Conservation (phyloP, 2,113 vertebrate genomes). For the Bubo blakistoni region DNA sequence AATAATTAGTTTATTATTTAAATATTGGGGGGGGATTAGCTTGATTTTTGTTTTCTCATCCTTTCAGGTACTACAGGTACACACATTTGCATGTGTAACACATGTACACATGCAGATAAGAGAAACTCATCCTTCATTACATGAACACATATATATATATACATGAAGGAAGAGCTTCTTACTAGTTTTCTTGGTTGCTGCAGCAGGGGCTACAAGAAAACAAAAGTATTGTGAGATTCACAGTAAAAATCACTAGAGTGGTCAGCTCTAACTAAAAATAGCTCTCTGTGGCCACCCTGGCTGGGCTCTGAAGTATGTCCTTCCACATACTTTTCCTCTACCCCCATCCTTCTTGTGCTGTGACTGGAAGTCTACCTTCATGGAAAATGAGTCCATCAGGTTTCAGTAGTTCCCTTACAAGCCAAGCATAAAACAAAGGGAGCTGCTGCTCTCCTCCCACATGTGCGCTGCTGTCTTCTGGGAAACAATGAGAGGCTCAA, state of each 20-base stretch:
- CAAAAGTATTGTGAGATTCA: not conserved
- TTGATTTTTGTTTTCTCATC: not conserved
- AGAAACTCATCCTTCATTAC: not conserved
- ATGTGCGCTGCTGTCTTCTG: accelerated
- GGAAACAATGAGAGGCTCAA: not conserved
- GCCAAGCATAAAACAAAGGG: not conserved
- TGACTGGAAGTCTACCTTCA: not conserved
- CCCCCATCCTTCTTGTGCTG: not conserved
- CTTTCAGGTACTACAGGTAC: not conserved
- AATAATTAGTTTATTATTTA: not conserved
- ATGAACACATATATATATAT: not conserved
- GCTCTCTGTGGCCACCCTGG: not conserved
- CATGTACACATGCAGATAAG: not conserved
- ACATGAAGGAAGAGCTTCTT: not conserved
- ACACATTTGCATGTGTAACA: not conserved
- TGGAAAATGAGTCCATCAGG: not conserved
- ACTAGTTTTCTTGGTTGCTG: not conserved
- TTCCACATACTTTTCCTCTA: not conserved
- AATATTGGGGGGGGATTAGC: accelerated
- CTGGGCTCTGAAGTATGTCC: not conserved
- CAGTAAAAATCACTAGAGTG: not conserved
- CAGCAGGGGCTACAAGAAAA: not conserved
- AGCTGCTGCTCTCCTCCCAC: accelerated
- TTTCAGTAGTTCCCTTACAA: constrained; percentile 7
- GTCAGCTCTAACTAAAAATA: not conserved